Evolutionary conservation across 2,797 vertebrate genomes (phyloP), one percentile per base, ranked within the genome.

Genomic region (Bovichtus variegatus): DNA sequence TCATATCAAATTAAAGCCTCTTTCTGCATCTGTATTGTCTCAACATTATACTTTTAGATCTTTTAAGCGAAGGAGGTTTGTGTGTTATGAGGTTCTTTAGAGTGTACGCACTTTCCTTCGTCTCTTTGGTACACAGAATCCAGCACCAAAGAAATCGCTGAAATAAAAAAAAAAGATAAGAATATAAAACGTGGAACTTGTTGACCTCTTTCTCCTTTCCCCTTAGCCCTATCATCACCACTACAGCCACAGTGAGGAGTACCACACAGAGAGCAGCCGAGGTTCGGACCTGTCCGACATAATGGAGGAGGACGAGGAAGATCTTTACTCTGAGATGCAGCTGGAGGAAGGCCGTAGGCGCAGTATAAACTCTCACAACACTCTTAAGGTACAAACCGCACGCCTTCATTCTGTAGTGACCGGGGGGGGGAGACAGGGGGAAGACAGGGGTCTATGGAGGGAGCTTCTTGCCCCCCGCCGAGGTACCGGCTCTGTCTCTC

Each of bases 261-360:
- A 99, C 90, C 96, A 97, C 66, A 99, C 98, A 0, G 98, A 99
- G 92, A 99, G 98, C 93, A 99, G 98, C 92, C 95, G 98, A 1
- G 98, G 98, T 0, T 99, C 98, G 0, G 98, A 99, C 92, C 92
- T 99, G 65, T 99, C 98, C 0, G 98, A 99, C 94, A 99, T 99
- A 55, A 96, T 99, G 97, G 98, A 99, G 91, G 98, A 99, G 85
- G 98, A 99, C 0, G 98, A 99, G 94, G 98, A 99, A 60, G 98
- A 99, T 68, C 95, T 99, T 0, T 99, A 96, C 93, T 98, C 97
- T 0, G 98, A 99, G 93, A 99, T 99, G 97, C 98, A 99, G 80
- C 93, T 98, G 92, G 98, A 99, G 87, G 98, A 98, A 0, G 97
- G 97, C 8, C 97, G 96, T 36, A 90, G 97, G 49, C 94, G 97